A percentile compares a stretch with the other conserved stretches of the same genome.
Evolutionary conservation across 2,797 vertebrate species (phyloP).

Genomic region (Ptychadena robeensis): DNA sequence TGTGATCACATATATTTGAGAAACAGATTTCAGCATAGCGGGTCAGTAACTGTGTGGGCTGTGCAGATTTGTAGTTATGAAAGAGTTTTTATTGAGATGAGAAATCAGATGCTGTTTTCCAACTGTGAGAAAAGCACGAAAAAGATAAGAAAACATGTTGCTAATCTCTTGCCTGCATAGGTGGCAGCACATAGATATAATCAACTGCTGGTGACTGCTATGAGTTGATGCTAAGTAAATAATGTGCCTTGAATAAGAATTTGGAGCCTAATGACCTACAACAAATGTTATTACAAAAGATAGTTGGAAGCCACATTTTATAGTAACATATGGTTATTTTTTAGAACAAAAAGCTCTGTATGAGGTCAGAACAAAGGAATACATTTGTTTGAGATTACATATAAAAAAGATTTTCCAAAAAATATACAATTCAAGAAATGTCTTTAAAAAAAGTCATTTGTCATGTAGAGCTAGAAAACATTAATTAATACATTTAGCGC

Average conservation of each 20-base stretch:
- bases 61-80: neutral
- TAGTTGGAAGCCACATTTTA: neutral
- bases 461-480: too few relatives aligned
- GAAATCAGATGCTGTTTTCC: neutral
- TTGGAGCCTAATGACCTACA: neutral
- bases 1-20: neutral
- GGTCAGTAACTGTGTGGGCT: slow-evolving; percentile 1
- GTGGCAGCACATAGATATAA: neutral
- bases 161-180: slow-evolving; percentile 18
- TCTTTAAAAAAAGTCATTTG: too few relatives aligned
- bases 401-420: too few relatives aligned
- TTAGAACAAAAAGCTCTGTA: too few relatives aligned
- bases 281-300: neutral
- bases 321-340: too few relatives aligned
- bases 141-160: slow-evolving; percentile 21
- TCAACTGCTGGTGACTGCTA: neutral
- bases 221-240: neutral
- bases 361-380: too few relatives aligned
- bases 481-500: too few relatives aligned
- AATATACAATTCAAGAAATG: too few relatives aligned
- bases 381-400: neutral
- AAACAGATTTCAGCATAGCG: neutral
- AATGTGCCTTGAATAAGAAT: neutral
- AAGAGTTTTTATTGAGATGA: neutral
- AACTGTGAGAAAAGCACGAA: neutral